Evolutionary conservation across 2,888 invertebrate species (phyloP), one percentile per base, ranked within the genome.

Genomic region (Drosophila leonis): DNA sequence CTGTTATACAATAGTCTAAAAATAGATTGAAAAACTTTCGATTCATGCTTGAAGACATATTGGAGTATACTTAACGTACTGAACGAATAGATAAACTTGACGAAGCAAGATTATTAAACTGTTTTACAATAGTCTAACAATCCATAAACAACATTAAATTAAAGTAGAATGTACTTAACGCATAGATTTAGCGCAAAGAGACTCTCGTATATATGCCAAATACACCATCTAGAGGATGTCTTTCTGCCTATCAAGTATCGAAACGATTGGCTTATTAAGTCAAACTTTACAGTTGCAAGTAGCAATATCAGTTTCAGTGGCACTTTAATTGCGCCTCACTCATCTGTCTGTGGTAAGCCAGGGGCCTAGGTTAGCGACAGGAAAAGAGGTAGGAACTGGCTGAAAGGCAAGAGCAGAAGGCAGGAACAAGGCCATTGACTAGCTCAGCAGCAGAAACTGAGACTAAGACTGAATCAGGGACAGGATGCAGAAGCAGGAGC

Each of bases 341-440:
- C 37, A 31, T 10, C 54, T 60, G 48, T 31, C 37, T 64, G 51
- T 15, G 37, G 20, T 51, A 48, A 31, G 51, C 18, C 65, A 56
- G 5, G n/a, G 9, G 13, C 13, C 42, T 15, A 4, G 15, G 15
- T 3, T 8, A 13, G 13, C 10, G 41, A 12, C 44, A 15, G 15
- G 15, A 24, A 7, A 9, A 46, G 15, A 7, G 27, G n/a, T n/a
- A 9, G 15, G 8, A 27, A 27, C 15, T n/a, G 27, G 27, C 15
- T 46, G n/a, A 29, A 10, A 48, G 48, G n/a, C 29, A 33, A 20
- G 3, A 13, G 31, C 41, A 20, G 42, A 24, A 24, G 24, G 15
- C 35, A 12, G n/a, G n/a, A 24, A 7, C 24, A 44, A 44, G 44
- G 24, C 15, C 15, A 27, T 24, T 24, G 24, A 44, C 44, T 24